Conservation (phyloP, 2,113 vertebrate genomes). For the Psittacara wagleri region DNA sequence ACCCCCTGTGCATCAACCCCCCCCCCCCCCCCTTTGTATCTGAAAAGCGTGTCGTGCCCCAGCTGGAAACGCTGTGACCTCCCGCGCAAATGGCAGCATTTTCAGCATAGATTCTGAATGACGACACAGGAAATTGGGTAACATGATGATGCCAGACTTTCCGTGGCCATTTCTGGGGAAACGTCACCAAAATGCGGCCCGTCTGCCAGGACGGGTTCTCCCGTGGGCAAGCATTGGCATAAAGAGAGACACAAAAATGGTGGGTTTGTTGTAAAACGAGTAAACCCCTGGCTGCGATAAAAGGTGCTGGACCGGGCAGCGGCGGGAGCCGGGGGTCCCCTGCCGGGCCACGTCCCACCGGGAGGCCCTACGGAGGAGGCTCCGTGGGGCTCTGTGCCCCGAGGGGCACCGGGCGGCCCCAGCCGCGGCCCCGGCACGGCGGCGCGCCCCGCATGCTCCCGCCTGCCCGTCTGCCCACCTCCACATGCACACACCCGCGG, state of each 20-base stretch:
- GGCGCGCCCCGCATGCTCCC: not conserved
- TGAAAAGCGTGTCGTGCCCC: not conserved
- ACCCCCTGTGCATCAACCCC: not conserved
- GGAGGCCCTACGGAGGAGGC: not conserved
- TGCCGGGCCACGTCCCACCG: not conserved
- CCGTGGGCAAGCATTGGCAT: fast-evolving
- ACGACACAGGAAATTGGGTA: not conserved
- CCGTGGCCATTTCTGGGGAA: not conserved
- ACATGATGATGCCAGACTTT: not conserved
- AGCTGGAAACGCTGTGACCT: not conserved
- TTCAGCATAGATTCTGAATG: not conserved
- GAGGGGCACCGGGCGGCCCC: not conserved
- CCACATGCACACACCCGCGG: not conserved
- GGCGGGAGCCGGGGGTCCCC: not conserved
- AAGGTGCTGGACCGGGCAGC: not conserved
- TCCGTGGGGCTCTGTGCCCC: not conserved
- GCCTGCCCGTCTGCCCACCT: not conserved
- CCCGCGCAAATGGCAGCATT: not conserved
- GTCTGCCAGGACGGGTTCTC: not conserved
- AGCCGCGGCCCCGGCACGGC: not conserved
- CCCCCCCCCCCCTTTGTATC: not conserved
- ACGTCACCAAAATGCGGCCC: not conserved
- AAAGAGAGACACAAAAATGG: not conserved
- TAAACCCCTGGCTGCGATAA: not conserved
- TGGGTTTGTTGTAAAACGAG: not conserved